Percentiles rank a stretch among this genome's conserved stretches.
Conservation (phyloP, 2,113 vertebrate genomes). For the Turdus rufiventris region DNA sequence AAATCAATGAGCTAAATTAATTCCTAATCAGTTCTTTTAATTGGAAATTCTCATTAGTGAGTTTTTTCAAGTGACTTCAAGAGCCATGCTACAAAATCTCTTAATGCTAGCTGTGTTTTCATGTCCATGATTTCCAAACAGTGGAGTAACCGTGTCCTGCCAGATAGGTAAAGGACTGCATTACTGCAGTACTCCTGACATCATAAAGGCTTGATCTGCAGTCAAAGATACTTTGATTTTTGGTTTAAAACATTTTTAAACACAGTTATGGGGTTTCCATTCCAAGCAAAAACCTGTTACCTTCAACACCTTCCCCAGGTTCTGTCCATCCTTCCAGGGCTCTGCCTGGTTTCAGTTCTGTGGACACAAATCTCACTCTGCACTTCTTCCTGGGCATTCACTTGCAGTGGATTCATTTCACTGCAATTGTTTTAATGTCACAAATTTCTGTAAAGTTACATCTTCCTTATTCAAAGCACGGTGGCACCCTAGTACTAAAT, state of each 20-base stretch:
- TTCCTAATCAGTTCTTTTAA: neutral
- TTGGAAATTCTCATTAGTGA: neutral
- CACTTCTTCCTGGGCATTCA: neutral
- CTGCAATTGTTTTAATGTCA: neutral
- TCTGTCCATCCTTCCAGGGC: neutral
- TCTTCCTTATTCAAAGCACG: neutral
- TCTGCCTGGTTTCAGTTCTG: neutral
- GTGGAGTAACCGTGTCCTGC: neutral
- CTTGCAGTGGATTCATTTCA: neutral
- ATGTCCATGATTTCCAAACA: neutral
- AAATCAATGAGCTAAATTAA: neutral
- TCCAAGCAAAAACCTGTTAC: neutral
- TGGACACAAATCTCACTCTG: neutral
- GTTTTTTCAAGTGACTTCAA: neutral
- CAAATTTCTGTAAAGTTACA: neutral
- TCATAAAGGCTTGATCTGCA: neutral
- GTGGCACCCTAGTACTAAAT: neutral
- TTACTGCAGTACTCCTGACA: neutral
- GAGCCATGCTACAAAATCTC: neutral
- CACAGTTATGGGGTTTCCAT: neutral
- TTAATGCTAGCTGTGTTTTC: neutral
- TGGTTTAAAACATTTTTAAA: neutral
- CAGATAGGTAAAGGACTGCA: neutral
- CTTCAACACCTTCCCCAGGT: neutral
- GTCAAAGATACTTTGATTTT: neutral